Base-by-base conservation (phyloP, 2,797 vertebrate genomes). In the Acanthornis magna region DNA sequence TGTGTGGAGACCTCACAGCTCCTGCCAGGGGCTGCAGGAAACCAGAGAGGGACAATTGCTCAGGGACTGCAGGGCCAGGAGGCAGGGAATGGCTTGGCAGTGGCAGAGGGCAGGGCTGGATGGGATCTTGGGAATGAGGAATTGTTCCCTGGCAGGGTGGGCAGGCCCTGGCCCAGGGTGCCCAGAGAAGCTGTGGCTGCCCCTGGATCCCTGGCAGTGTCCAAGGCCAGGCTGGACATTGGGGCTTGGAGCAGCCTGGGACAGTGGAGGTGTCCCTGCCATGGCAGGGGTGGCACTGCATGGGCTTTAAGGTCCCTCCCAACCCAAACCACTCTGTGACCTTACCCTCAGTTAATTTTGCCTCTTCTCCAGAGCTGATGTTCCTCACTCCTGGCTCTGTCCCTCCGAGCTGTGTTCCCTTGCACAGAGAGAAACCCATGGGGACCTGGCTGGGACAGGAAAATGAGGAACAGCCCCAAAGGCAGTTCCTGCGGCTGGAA, bases 241-340 rank as follows among this genome's bases (percentile, higher is more conserved):
- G 27, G 50, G 78, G 50, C 36, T 75, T 0, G 67, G 79, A 84
- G 73, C 45, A 40, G 15, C 58, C 79, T 77, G 88, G 80, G 17
- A 16, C 42, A n/a, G 18, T 47, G 73, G 38, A 89, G 45, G 25
- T 30, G 72, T 40, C 79, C 72, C 58, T 77, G 65, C 7, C 45
- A 23, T 8, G 25, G 43, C 7, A 5, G 57, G 63, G 7, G 7
- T 25, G 72, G 13, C 0, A 22, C 0, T 0, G 7, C 23, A 1
- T 29, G 45, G 0, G 9, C 1, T 53, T 47, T 53, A 2, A 17
- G 21, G 13, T 72, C 26, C 2, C 9, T 53, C 4, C 30, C 38
- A 47, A 1, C 18, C 7, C 66, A 40, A 53, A 23, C 2, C 58
- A 6, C 4, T 26, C 23, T 29, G 18, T 4, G 36, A 87, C 58